Evolutionary conservation across 2,888 invertebrate species (phyloP).

Genomic region (Galeopsomyia nigrocyanea): DNA sequence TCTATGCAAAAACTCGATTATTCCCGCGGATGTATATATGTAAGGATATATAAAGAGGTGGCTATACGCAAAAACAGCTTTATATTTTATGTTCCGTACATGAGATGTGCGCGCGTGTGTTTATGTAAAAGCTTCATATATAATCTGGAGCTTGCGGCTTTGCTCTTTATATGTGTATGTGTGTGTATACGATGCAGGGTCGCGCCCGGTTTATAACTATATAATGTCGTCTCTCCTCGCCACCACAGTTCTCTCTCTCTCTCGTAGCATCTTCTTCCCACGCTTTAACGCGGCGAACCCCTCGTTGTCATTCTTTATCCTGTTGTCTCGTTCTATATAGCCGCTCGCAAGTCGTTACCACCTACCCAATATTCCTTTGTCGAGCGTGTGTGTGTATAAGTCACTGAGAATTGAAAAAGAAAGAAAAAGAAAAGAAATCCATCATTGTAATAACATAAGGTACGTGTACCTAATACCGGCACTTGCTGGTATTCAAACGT

Average conservation of each 20-base stretch:
- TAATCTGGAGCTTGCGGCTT: not conserved
- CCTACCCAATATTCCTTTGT: slow-evolving; percentile 2
- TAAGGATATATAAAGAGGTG: too few species aligned
- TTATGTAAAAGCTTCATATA: slow-evolving; percentile 1
- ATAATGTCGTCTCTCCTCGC: not conserved
- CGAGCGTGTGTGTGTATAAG: not conserved
- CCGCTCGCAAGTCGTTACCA: not conserved
- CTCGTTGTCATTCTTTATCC: slow-evolving; percentile 19
- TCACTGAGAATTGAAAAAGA: not conserved
- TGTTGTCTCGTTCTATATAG: slow-evolving; percentile 13
- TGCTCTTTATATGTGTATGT: not conserved
- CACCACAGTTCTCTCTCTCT: too few species aligned
- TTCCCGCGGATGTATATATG: too few species aligned
- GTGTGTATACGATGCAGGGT: not conserved
- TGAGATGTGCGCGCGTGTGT: not conserved
- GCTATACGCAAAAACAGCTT: too few species aligned
- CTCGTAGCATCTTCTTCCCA: slow-evolving; percentile 11
- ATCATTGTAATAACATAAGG: too few species aligned
- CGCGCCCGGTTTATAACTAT: slow-evolving; percentile 10
- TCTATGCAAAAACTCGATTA: too few species aligned
- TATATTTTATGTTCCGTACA: not conserved
- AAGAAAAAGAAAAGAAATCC: too few species aligned
- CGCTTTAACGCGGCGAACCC: slow-evolving; percentile 13
- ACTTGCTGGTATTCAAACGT: too few species aligned
- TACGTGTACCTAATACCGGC: too few species aligned